A percentile compares a stretch with the other conserved stretches of the same genome.
Evolutionary conservation across 2,113 vertebrate species (phyloP).

Genomic region (Cinclus mexicanus): DNA sequence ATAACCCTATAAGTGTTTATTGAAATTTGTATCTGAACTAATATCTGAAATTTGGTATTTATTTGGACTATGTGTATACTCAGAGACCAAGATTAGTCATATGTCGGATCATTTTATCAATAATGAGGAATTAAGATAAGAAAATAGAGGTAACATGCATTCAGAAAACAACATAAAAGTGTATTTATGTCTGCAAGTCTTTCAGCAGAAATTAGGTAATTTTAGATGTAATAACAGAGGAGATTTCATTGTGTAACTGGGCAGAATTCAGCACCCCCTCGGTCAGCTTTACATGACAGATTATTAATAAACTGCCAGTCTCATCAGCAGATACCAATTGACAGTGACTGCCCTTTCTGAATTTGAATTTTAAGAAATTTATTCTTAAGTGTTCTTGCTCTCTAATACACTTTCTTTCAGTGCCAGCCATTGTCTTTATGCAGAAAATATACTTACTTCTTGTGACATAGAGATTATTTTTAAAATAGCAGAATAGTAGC

Average conservation of each 20-base stretch:
- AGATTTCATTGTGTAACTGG: conserved; percentile 57
- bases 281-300: conserved; percentile 58
- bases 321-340: conserved; percentile 40
- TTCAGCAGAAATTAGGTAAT: conserved; percentile 19
- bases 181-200: conserved; percentile 32
- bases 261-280: conserved; percentile 26
- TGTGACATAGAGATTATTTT: background rate
- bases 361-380: conserved; percentile 27
- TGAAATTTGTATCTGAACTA: background rate
- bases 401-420: conserved; percentile 18
- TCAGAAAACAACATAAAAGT: background rate
- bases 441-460: background rate
- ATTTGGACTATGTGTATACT: background rate
- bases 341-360: conserved; percentile 17
- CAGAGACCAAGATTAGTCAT: conserved; percentile 12
- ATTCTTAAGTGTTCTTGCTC: conserved; percentile 19
- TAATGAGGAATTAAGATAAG: background rate
- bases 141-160: background rate
- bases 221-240: conserved; percentile 44
- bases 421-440: background rate
- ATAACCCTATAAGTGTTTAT: background rate
- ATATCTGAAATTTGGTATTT: background rate
- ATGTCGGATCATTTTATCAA: background rate
- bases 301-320: conserved; percentile 69
- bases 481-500: background rate